Base-by-base conservation (phyloP, 2,888 invertebrate genomes). In the Cryptocephalus primarius region DNA sequence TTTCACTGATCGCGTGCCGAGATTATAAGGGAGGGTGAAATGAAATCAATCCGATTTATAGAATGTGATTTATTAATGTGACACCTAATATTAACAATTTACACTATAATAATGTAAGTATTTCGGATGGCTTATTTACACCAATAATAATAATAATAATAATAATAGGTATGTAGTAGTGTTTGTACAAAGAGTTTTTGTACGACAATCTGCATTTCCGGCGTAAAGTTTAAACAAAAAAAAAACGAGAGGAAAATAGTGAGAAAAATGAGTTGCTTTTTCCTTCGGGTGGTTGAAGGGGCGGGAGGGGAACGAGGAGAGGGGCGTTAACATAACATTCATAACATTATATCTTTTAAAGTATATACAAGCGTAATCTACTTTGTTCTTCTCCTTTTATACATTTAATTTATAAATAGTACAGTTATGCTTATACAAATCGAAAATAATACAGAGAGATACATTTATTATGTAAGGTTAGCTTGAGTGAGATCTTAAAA, bases 61-160 rank as follows among this genome's bases (percentile, higher is more conserved):
- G 61, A 66, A 63, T 66, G 60, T 64, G 59, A 60, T 66, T 66
- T 67, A 65, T 63, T 62, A 60, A 58, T 60, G 57, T 59, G 64
- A 67, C 67, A 67, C 60, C 65, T 66, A 68, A 60, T 64, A 61
- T 62, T 66, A 66, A 66, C 65, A 68, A 67, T 68, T 63, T 67
- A 68, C 67, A 67, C 62, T 64, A 64, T 63, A 61, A 61, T 60
- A 45, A 45, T 40, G 39, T 40, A 45, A 32, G 32, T 45, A 58
- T 57, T 45, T 58, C 57, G 60, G 59, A 62, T 61, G 61, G 61
- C 59, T 57, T 56, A 57, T 62, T 58, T 60, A 64, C 63, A 63
- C 60, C 60, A 57, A 59, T 57, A 56, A 51, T 55, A 32, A 32
- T 42, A 32, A 42, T 33, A n/a, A 55, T 9, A 8, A 39, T 42